Conservation (phyloP, 2,113 vertebrate genomes). For the Silurus asotus region DNA sequence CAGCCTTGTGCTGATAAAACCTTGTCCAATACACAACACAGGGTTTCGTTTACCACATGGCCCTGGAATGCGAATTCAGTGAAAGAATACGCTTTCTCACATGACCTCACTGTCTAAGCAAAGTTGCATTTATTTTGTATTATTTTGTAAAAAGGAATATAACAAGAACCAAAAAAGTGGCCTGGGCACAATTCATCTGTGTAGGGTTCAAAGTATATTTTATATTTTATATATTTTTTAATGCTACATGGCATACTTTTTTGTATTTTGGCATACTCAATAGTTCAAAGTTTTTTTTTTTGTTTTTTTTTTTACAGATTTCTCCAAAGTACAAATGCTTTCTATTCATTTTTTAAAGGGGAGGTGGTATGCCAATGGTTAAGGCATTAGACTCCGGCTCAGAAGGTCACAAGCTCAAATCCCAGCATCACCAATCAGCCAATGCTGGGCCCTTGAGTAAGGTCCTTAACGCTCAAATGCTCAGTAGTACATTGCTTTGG, state of each 20-base stretch:
- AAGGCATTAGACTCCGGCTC: too few relatives aligned
- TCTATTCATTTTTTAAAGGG: not conserved
- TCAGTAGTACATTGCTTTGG: too few relatives aligned
- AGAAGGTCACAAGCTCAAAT: too few relatives aligned
- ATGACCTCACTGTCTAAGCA: not conserved
- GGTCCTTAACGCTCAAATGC: too few relatives aligned
- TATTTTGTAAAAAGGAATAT: not conserved
- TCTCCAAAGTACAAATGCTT: not conserved
- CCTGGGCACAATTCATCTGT: too few relatives aligned
- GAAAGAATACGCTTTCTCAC: constrained; percentile 3
- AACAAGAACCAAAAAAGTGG: not conserved
- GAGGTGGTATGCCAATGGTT: too few relatives aligned
- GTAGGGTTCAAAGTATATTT: not conserved
- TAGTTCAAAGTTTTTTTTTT: not conserved
- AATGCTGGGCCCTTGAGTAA: too few relatives aligned
- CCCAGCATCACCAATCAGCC: too few relatives aligned
- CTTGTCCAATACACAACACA: constrained; percentile 24
- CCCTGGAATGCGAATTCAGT: constrained; percentile 43
- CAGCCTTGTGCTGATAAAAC: constrained; percentile 30
- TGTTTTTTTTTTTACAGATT: not conserved
- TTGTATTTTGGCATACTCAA: too few relatives aligned
- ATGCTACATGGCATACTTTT: too few relatives aligned
- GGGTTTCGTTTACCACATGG: constrained; percentile 46
- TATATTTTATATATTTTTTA: too few relatives aligned
- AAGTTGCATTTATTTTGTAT: not conserved